Conservation (phyloP, 2,113 vertebrate genomes). For the Psephotus haematonotus region DNA sequence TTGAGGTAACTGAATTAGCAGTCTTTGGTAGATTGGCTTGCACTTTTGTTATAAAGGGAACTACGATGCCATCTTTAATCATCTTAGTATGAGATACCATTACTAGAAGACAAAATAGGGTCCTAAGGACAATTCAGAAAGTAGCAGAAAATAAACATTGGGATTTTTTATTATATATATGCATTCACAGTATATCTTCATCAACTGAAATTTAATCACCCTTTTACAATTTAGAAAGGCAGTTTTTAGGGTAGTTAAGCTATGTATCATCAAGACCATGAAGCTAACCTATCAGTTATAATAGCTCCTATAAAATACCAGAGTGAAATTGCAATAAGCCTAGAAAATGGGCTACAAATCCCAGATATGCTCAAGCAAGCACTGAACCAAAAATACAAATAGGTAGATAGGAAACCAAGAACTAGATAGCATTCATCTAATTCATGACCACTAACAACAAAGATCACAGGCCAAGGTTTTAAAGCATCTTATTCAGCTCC, state of each 20-base stretch:
- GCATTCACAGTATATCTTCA: slow-evolving; percentile 60
- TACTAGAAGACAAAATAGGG: neutral
- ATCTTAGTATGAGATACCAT: neutral
- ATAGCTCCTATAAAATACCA: slow-evolving; percentile 88
- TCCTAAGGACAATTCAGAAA: slow-evolving; percentile 33
- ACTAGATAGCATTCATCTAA: slow-evolving; percentile 78
- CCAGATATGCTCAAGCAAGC: slow-evolving; percentile 84
- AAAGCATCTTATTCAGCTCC: slow-evolving; percentile 65
- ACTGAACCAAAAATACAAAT: slow-evolving; percentile 88
- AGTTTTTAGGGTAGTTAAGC: slow-evolving; percentile 72
- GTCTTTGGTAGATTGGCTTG: neutral
- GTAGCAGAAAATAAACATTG: slow-evolving; percentile 59
- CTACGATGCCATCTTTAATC: neutral
- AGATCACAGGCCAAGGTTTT: slow-evolving; percentile 82
- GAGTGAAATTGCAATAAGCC: slow-evolving; percentile 83
- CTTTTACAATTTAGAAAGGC: slow-evolving; percentile 75
- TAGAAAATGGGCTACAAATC: slow-evolving; percentile 90
- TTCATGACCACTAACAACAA: slow-evolving; percentile 75
- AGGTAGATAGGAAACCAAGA: slow-evolving; percentile 80
- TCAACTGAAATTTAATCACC: slow-evolving; percentile 74
- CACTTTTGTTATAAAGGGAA: neutral
- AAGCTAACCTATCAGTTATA: slow-evolving; percentile 87
- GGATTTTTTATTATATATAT: slow-evolving; percentile 53
- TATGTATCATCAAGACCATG: slow-evolving; percentile 83
- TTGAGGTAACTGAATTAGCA: neutral